These are phyloP conservation scores for Plemyria rubiginata DNA, from an alignment of 2,888 invertebrate genomes.

Conservation along the genomic window DNA sequence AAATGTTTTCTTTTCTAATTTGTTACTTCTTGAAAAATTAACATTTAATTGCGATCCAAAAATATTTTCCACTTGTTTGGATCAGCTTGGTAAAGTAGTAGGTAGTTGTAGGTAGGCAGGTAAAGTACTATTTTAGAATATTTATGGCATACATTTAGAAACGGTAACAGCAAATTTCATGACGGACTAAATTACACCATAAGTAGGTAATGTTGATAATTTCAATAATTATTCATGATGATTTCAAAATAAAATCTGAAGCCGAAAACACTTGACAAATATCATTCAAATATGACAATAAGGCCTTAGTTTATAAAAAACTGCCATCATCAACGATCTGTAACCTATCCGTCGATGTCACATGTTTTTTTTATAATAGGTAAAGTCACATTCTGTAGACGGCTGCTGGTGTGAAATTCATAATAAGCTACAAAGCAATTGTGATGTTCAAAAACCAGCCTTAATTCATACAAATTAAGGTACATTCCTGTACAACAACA, in stretches of 20 bases:
- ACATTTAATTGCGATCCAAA: not conserved
- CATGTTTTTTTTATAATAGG: not conserved
- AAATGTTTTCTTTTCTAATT: not conserved
- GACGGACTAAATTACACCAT: too few species aligned
- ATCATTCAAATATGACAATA: too few species aligned
- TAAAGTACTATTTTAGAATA: too few species aligned
- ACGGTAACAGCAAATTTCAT: slow-evolving; percentile 29
- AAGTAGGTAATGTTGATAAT: slow-evolving; percentile 8
- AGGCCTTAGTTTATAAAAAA: slow-evolving; percentile 1
- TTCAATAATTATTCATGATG: slow-evolving; percentile 12
- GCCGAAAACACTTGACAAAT: not conserved
- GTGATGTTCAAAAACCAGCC: slow-evolving; percentile 40
- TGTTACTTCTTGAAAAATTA: not conserved
- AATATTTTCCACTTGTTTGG: not conserved
- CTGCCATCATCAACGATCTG: slow-evolving; percentile 5
- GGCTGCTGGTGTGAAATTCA: slow-evolving; percentile 22
- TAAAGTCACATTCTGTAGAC: slow-evolving; percentile 24
- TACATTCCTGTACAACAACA: slow-evolving; percentile 54
- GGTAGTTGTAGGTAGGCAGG: too few species aligned
- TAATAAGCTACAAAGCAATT: slow-evolving; percentile 25
- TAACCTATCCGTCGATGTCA: slow-evolving; percentile 11
- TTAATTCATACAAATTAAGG: slow-evolving; percentile 36
- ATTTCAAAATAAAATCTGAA: not conserved
- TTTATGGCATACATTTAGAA: slow-evolving; percentile 24
- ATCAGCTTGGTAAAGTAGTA: slow-evolving; percentile 14